Evolutionary conservation across 2,797 vertebrate species (phyloP).

Genomic region (Ammospiza maritima): DNA sequence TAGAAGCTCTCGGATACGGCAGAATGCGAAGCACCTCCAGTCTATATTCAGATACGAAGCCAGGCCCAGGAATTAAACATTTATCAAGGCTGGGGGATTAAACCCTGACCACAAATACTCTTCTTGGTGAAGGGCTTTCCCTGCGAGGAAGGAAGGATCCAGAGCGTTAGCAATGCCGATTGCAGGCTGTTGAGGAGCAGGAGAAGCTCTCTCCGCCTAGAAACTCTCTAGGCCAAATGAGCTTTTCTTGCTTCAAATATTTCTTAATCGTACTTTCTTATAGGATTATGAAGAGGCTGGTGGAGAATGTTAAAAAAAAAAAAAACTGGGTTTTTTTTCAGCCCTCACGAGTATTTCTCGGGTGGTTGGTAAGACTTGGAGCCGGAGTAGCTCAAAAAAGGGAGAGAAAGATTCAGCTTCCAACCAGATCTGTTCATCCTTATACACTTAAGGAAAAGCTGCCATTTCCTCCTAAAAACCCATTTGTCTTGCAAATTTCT

Average conservation of each 20-base stretch:
- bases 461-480: conserved; percentile 72
- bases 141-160: conserved; percentile 43
- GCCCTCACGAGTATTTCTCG: conserved; percentile 30
- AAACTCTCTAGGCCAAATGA: conserved; percentile 62
- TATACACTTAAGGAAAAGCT: conserved; percentile 70
- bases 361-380: conserved; percentile 63
- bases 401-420: conserved; percentile 1
- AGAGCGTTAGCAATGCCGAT: neutral
- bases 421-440: conserved; percentile 34
- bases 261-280: conserved; percentile 70
- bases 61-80: conserved; percentile 68
- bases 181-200: conserved; percentile 21
- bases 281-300: conserved; percentile 51
- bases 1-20: conserved; percentile 59
- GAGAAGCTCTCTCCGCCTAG: neutral
- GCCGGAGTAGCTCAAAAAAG: neutral
- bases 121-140: conserved; percentile 52
- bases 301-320: conserved; percentile 7
- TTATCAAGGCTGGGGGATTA: conserved; percentile 66
- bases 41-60: conserved; percentile 47
- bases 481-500: conserved; percentile 81
- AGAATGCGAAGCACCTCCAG: conserved; percentile 58
- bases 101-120: conserved; percentile 62
- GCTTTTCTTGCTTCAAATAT: conserved; percentile 72
- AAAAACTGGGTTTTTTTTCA: neutral